A percentile compares a stretch with the other conserved stretches of the same genome.
Conservation (phyloP, 2,113 vertebrate species). For the Pollachius pollachius region DNA sequence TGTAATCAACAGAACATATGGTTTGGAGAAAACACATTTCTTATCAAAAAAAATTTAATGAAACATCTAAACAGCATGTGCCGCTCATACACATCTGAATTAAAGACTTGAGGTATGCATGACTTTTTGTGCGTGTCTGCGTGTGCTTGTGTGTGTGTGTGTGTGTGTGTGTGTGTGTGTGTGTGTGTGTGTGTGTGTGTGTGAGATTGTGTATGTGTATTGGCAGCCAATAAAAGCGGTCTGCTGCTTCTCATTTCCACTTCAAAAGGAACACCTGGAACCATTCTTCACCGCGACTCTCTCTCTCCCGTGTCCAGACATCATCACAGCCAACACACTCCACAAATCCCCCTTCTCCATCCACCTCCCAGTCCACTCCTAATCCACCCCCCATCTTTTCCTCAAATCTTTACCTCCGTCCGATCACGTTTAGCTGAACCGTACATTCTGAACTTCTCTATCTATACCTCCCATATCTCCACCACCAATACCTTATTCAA, state of each 20-base stretch:
- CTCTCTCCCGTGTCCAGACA: background rate
- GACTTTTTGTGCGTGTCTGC: background rate
- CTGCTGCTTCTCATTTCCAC: constrained; percentile 34
- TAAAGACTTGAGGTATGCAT: background rate
- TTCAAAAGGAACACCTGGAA: constrained; percentile 43
- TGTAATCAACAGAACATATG: no score
- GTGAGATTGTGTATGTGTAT: background rate
- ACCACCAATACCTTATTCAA: no score
- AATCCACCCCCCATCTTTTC: background rate
- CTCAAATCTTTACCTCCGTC: background rate
- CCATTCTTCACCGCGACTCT: constrained; percentile 11
- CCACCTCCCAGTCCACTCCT: background rate
- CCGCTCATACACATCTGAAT: no score
- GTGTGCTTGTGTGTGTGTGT: background rate
- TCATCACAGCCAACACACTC: background rate
- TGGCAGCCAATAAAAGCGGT: background rate
- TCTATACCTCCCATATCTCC: no score
- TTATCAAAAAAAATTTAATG: no score
- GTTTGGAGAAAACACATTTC: no score
- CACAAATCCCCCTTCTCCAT: background rate
- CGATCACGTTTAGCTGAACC: no score
- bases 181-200: background rate
- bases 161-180: background rate
- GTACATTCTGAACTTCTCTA: no score
- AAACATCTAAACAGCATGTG: no score